Base-by-base conservation (phyloP, 1,140 invertebrate species). In the Achroia grisella region DNA sequence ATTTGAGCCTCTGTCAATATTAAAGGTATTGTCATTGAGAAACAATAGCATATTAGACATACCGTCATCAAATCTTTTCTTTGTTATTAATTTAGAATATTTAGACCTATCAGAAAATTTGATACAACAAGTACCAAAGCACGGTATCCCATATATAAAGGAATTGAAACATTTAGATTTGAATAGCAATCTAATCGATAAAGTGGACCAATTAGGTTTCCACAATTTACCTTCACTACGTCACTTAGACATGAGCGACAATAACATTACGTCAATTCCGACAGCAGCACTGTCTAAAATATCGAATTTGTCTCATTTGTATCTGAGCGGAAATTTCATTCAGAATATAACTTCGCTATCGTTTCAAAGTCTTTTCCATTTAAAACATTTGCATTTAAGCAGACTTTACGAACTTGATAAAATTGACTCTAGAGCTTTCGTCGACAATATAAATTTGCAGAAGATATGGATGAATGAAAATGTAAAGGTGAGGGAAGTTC, bases 391-490 rank as follows among this genome's bases (percentile, higher is more conserved):
- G 53, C 90, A 91, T 64, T 80, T 96, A 65, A 91, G 91, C 72
- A 81, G 89, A 73, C 75, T 93, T 75, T 88, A 89, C 69, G 80
- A 88, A 46, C 89, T 95, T 52, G 76, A 86, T 37, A 86, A 80
- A 56, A 91, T 95, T 44, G 90, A 94, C 86, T 87, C 90, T 8
- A 87, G 91, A 78, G 92, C 93, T 33, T 94, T 95, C 68, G 91
- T 93, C 30, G 94, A 95, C 82, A 95, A 95, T 74, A 92, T 93
- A 13, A 93, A 94, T 68, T 84, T 96, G 40, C 92, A 95, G 68
- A 88, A 88, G 42, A 89, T 96, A 54, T 90, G 90, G 69, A 87
- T 95, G 83, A 92, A 94, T 68, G 90, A 92, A 61, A 95, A 95
- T 77, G 88, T 90, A 5, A 89, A 90, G 53, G 81, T 95, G 13